Evolutionary conservation across 2,888 invertebrate species (phyloP).

Genomic region (Dasysyrphus tricinctus): DNA sequence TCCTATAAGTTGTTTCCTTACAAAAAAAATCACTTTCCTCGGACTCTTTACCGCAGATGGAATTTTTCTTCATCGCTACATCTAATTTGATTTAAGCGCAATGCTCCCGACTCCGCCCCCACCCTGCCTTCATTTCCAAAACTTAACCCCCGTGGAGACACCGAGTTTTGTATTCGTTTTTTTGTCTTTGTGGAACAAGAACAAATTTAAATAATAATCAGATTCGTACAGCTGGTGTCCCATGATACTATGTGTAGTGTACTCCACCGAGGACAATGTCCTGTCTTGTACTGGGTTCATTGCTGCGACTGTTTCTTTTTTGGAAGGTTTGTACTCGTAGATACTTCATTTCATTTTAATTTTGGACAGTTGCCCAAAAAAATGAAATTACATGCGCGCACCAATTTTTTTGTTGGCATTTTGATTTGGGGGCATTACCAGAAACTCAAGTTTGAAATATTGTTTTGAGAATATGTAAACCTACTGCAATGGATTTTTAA

Average conservation of each 20-base stretch:
- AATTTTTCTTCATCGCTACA: neutral
- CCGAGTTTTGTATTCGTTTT: neutral
- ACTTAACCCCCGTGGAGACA: neutral
- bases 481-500: no score
- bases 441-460: no score
- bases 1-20: neutral
- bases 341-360: conserved; percentile 24
- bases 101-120: neutral
- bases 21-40: conserved; percentile 5
- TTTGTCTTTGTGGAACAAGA: conserved; percentile 11
- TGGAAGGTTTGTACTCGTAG: neutral
- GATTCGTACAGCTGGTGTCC: conserved; percentile 60
- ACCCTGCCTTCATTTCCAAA: neutral
- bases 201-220: conserved; percentile 58
- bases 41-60: neutral
- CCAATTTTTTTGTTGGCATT: neutral
- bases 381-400: conserved; percentile 26
- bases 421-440: neutral
- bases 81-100: conserved; percentile 25
- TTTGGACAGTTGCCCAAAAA: conserved; percentile 58
- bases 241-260: conserved; percentile 13
- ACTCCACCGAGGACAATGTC: conserved; percentile 41
- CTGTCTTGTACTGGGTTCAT: conserved; percentile 24
- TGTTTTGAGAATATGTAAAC: no score
- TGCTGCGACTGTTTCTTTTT: conserved; percentile 37